A percentile compares a stretch with the other conserved stretches of the same genome.
Conservation (phyloP, 2,888 invertebrate genomes). For the Pseudeuparius sepicola region DNA sequence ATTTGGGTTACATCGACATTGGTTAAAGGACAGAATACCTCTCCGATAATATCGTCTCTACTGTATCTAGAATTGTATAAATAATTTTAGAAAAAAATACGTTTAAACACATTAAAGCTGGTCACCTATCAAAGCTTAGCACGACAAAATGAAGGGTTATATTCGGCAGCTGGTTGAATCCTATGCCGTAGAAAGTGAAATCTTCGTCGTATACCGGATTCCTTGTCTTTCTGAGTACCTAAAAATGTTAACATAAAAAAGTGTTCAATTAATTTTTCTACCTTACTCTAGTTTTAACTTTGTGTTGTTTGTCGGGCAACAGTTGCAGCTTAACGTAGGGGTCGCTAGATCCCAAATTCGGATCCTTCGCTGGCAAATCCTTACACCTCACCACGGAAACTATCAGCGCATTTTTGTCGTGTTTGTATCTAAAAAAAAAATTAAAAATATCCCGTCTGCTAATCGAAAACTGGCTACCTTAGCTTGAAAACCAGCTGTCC, state of each 20-base stretch:
- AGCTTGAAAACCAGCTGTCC: constrained; percentile 86
- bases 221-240: constrained; percentile 90
- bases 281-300: constrained; percentile 71
- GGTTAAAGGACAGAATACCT: constrained; percentile 79
- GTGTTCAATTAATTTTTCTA: neutral
- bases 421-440: constrained; percentile 59
- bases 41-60: constrained; percentile 96
- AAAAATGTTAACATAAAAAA: constrained; percentile 29
- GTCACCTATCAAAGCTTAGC: constrained; percentile 89
- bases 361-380: constrained; percentile 78
- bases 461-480: constrained; percentile 41
- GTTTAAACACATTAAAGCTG: too few species aligned
- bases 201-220: constrained; percentile 98
- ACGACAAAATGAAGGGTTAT: constrained; percentile 92
- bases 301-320: constrained; percentile 94
- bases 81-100: too few species aligned
- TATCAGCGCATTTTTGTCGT: constrained; percentile 81
- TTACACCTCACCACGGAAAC: constrained; percentile 88
- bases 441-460: neutral
- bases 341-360: constrained; percentile 73
- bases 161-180: constrained; percentile 72
- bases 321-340: constrained; percentile 97
- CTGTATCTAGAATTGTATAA: too few species aligned
- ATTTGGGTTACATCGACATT: constrained; percentile 58
- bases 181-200: constrained; percentile 94